A percentile compares a stretch with the other conserved stretches of the same genome.
phyloP scores from a whole-genome alignment of 2,888 invertebrate species.

The Bruchidius siliquastri region DNA sequence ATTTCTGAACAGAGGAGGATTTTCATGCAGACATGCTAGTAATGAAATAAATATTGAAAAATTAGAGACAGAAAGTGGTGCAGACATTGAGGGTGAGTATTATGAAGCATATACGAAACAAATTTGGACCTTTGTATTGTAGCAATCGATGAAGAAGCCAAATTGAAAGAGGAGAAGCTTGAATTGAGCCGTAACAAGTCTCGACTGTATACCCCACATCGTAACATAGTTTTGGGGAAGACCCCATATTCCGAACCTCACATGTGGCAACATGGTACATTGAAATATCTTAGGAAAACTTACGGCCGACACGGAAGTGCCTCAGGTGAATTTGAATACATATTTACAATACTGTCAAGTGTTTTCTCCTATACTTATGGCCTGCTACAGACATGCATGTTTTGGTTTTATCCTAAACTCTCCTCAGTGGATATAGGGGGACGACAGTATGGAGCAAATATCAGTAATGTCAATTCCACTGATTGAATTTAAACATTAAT shows the following conservation, averaged over 20 bases:
- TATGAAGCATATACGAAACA: not conserved
- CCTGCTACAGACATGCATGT: no score
- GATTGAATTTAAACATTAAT: no score
- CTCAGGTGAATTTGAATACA: slow-evolving; percentile 40
- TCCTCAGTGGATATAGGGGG: no score
- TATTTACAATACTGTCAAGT: no score
- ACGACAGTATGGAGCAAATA: no score
- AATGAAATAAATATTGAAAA: not conserved
- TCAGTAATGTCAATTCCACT: no score
- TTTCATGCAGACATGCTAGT: not conserved
- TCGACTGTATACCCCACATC: slow-evolving; percentile 55
- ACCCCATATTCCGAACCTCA: slow-evolving; percentile 58
- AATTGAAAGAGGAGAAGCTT: slow-evolving; percentile 51
- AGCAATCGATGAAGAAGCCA: slow-evolving; percentile 47
- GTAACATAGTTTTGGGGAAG: slow-evolving; percentile 56
- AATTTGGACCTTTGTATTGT: not conserved
- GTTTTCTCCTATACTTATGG: no score
- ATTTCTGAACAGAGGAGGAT: not conserved
- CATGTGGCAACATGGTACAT: slow-evolving; percentile 59
- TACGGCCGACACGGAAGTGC: slow-evolving; percentile 70
- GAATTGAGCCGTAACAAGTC: slow-evolving; percentile 66
- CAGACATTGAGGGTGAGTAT: not conserved
- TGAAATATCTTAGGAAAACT: slow-evolving; percentile 65
- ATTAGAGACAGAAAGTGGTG: not conserved
- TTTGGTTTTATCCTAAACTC: no score